These are phyloP conservation scores for Palythoa grandiflora DNA, from an alignment of 92 coral and sea anemone species.

Conservation along the genomic window DNA sequence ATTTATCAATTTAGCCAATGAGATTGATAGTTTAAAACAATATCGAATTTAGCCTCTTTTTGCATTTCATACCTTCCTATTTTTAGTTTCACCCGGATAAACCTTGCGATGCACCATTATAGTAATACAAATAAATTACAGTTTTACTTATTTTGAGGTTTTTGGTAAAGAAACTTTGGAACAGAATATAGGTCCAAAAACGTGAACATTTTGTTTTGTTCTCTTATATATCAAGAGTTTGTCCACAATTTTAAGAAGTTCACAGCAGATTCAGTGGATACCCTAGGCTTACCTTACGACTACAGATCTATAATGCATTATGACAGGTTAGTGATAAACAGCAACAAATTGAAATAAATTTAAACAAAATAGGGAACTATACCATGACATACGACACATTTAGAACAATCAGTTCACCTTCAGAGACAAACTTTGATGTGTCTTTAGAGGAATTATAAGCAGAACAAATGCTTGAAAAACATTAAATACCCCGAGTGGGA, in stretches of 20 bases:
- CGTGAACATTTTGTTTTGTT: background rate
- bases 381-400: background rate
- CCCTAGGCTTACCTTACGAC: slow-evolving; percentile 8
- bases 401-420: background rate
- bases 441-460: no score
- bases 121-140: no score
- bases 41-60: no score
- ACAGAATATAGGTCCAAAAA: no score
- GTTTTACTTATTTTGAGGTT: no score
- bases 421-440: background rate
- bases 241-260: background rate
- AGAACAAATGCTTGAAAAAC: no score
- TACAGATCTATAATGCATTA: slow-evolving; percentile 42
- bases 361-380: background rate
- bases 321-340: slow-evolving; percentile 26
- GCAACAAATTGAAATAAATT: background rate
- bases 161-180: no score
- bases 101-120: no score
- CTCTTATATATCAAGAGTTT: background rate
- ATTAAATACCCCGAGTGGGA: background rate
- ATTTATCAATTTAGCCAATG: no score
- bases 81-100: no score
- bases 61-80: no score
- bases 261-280: background rate
- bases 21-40: no score